Percentiles rank a stretch among this genome's conserved stretches.
phyloP scores from a whole-genome alignment of 2,888 invertebrate species.

The Leptinotarsa peninsularis region DNA sequence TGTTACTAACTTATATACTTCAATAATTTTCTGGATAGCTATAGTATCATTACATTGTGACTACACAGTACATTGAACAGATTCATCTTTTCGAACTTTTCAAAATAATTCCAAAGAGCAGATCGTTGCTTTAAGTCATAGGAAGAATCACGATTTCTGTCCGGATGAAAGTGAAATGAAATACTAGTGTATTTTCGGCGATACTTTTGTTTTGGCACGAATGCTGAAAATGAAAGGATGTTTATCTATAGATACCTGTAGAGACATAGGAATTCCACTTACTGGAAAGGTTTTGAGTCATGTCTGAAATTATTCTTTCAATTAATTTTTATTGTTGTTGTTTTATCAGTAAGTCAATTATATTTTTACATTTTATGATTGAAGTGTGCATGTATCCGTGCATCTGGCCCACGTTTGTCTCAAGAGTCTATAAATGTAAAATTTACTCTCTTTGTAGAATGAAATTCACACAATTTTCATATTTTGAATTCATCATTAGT shows the following conservation, averaged over 20 bases:
- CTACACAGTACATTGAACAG: conserved; percentile 7
- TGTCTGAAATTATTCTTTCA: neutral
- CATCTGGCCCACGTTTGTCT: too few species aligned
- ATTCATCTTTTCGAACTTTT: conserved; percentile 10
- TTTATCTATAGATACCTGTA: neutral
- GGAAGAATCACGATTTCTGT: conserved; percentile 37
- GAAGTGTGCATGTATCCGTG: too few species aligned
- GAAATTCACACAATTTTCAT: too few species aligned
- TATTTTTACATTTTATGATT: too few species aligned
- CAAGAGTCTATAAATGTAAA: too few species aligned
- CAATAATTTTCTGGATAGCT: too few species aligned
- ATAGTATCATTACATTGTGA: neutral
- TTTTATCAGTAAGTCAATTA: neutral
- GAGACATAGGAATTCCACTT: neutral
- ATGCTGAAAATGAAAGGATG: neutral
- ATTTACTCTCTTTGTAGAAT: too few species aligned
- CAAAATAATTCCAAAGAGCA: conserved; percentile 34
- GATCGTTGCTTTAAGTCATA: conserved; percentile 31
- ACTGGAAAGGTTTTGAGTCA: neutral
- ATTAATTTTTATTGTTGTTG: neutral
- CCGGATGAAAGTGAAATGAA: conserved; percentile 39
- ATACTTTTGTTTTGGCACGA: conserved; percentile 19
- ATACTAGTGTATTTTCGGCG: conserved; percentile 18
- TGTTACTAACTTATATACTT: too few species aligned
- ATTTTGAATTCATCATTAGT: too few species aligned